phyloP scores from a whole-genome alignment of 2,113 vertebrate genomes.

The Prunella himalayana region DNA sequence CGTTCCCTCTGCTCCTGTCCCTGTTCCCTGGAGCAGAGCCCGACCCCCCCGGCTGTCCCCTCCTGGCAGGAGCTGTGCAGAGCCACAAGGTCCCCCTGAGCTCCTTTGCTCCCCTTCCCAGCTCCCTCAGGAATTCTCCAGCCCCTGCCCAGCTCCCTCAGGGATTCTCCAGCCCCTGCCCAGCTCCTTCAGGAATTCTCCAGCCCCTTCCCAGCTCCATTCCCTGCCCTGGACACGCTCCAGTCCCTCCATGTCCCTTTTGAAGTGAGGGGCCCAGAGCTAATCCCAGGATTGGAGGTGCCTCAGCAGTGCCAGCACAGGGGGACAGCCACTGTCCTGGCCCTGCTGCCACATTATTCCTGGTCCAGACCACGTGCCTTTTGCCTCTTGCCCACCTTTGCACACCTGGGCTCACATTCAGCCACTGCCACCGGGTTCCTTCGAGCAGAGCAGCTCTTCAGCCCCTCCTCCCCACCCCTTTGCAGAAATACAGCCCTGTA shows the following conservation, averaged over 20 bases:
- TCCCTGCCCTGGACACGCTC: accelerated
- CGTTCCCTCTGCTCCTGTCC: background rate
- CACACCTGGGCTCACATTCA: background rate
- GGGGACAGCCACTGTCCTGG: background rate
- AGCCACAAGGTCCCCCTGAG: background rate
- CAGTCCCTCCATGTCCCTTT: background rate
- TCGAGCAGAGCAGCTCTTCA: accelerated
- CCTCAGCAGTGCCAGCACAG: background rate
- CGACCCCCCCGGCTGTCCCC: background rate
- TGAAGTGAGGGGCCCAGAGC: too few relatives aligned
- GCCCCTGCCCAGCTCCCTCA: background rate
- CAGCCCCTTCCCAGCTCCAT: background rate
- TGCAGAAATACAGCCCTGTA: background rate
- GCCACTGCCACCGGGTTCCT: accelerated
- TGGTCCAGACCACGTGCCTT: background rate
- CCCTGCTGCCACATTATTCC: background rate
- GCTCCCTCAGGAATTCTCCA: background rate
- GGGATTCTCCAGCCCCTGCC: background rate
- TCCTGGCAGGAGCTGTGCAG: background rate
- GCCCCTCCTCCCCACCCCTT: background rate
- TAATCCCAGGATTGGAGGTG: background rate
- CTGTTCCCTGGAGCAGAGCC: background rate
- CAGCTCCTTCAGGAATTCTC: background rate
- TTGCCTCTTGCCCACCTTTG: background rate
- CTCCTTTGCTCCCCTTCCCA: background rate